Evolutionary conservation across 2,113 vertebrate genomes (phyloP), one percentile per base, ranked within the genome.

Genomic region (Carlito syrichta): DNA sequence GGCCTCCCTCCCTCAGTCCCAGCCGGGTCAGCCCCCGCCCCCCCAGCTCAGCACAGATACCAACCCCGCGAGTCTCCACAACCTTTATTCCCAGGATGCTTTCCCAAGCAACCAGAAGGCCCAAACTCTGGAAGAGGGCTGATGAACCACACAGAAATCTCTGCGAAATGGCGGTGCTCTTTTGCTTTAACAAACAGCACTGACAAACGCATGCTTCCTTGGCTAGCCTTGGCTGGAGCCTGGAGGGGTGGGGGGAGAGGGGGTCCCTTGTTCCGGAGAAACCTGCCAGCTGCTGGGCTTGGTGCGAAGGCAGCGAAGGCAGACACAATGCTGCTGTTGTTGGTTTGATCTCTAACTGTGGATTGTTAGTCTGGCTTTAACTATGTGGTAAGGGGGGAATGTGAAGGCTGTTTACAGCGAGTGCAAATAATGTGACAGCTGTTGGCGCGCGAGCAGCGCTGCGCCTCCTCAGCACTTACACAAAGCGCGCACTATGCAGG

Each of bases 401-500:
- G 98, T 97, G 98, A 99, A 98, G 98, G 98, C 99, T 99, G 99
- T 99, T 99, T 99, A 99, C 99, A 99, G 98, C 99, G 97, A 99
- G 98, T 98, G 98, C 98, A 99, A 99, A 99, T 99, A 99, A 99
- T 99, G 99, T 99, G 99, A 99, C 99, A 99, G 99, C 99, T 99
- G 99, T 99, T 98, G 98, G 98, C 98, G 98, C 97, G 97, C 98
- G 98, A 97, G 98, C 98, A 97, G 98, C 98, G 96, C 98, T 90
- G 98, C 88, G 98, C 98, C 98, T 98, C 98, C 97, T 96, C 98
- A 94, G 96, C 98, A 97, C 98, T 98, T 94, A 97, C 98, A 98
- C 98, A 99, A 99, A 99, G 98, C 98, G 92, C 92, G 98, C 95
- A 97, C 98, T 97, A 97, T 98, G 97, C 96, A 96, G 97, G 97